Evolutionary conservation across 2,113 vertebrate genomes (phyloP), one percentile per base, ranked within the genome.

Genomic region (Anguilla rostrata): DNA sequence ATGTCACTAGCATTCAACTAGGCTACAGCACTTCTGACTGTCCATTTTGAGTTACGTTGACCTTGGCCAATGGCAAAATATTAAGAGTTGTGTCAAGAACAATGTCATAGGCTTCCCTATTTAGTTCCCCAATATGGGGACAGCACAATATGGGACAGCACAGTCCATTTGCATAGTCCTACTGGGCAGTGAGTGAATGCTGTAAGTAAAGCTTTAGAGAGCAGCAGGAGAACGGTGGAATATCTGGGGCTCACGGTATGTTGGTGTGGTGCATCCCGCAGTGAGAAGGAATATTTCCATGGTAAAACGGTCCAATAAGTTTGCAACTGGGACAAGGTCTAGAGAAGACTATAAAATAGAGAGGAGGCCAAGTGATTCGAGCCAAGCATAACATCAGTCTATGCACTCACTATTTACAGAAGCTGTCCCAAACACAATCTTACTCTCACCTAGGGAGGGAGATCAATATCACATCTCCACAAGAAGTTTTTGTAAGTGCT

Each of bases 141-240:
- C 34, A 34, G 34, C 60, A 66, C 60, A 26, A 7, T 6, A 26
- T 60, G 87, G 88, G 71, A 83, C 78, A 83, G 85, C 78, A 66
- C 81, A 89, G 85, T 88, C n/a, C 84, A 93, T 94, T 93, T 91
- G 90, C 91, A 91, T 91, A 92, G 90, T 89, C 88, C 90, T 89
- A 85, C 86, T 86, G 83, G 89, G 89, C 22, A 26, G 41, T 46
- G 63, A 87, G 34, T n/a, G 40, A 82, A 49, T 9, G 12, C 82
- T 57, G n/a, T 94, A 92, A 91, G 90, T 91, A 91, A 90, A 92
- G 90, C 89, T 88, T 89, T 88, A 85, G 85, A 86, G 83, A 88
- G 89, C 29, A 26, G 41, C 56, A 53, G 86, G 34, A 5, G 26
- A 82, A 53, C 6, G 29, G 49, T 57, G n/a, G 9, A 6, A 60